Percentiles rank a stretch among this genome's conserved stretches.
phyloP scores from a whole-genome alignment of 37 sponge, comb jelly and placozoan genomes.

The Bolinopsis microptera region DNA sequence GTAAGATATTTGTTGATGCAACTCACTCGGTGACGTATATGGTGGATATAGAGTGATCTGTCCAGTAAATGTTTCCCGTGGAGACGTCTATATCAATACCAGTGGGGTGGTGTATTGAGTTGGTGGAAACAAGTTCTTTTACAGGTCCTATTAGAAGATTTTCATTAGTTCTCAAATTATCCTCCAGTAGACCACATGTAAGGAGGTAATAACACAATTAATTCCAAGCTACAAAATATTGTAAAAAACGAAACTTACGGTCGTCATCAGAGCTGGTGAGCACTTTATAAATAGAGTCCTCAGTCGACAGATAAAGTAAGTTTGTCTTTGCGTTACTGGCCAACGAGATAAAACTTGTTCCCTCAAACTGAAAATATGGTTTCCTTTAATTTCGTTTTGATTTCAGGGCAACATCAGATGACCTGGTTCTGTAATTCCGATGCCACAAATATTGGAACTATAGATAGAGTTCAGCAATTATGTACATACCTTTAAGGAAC shows the following conservation, averaged over 20 bases:
- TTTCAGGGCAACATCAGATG: no score
- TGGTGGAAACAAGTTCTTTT: not conserved
- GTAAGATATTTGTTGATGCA: no score
- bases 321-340: slow-evolving; percentile 3
- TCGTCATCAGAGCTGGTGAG: not conserved
- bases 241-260: not conserved
- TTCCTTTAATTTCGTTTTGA: no score
- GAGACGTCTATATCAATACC: not conserved
- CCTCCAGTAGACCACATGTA: no score
- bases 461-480: no score
- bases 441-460: no score
- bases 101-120: slow-evolving; percentile 6
- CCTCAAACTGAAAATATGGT: slow-evolving; percentile 48
- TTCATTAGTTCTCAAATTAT: no score
- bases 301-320: not conserved
- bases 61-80: slow-evolving; percentile 12
- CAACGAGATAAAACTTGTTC: slow-evolving; percentile 38
- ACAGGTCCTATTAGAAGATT: not conserved
- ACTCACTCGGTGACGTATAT: not conserved
- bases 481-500: slow-evolving; percentile 19
- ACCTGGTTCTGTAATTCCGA: no score
- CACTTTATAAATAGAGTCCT: not conserved
- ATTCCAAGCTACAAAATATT: not conserved
- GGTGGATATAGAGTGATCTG: not conserved
- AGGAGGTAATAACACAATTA: no score